Conservation (phyloP, 2,888 invertebrate genomes). For the Trachelus troglodyta region DNA sequence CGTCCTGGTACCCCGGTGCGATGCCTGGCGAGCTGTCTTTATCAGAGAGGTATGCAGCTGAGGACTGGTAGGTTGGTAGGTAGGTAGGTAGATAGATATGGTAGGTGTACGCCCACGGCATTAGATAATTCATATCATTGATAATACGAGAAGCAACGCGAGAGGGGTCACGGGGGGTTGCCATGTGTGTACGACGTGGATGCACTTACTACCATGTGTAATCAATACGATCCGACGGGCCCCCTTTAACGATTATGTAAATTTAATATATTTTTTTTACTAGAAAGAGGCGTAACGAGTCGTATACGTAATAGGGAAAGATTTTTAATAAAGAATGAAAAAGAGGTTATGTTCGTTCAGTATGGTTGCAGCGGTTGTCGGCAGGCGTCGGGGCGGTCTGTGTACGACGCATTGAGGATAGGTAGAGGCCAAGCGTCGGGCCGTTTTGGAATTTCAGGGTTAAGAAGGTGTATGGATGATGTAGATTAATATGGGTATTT, state of each 20-base stretch:
- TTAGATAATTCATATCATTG: slow-evolving; percentile 47
- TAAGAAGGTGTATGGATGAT: neutral
- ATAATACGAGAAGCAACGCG: slow-evolving; percentile 30
- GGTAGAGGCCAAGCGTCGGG: neutral
- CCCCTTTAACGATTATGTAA: neutral
- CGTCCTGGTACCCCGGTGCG: slow-evolving; percentile 28
- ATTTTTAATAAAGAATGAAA: neutral
- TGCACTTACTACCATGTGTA: neutral
- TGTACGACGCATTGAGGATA: neutral
- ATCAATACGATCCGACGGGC: neutral
- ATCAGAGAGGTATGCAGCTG: slow-evolving; percentile 13
- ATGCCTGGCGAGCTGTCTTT: slow-evolving; percentile 17
- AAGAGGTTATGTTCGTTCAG: neutral
- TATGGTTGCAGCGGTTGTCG: neutral
- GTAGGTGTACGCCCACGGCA: neutral
- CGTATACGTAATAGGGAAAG: neutral
- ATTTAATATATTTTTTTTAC: neutral
- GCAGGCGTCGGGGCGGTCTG: neutral
- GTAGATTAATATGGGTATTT: neutral
- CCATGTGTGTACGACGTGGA: neutral
- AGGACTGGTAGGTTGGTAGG: slow-evolving; percentile 19
- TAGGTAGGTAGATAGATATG: slow-evolving; percentile 10
- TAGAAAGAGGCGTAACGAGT: neutral
- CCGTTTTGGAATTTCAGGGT: neutral
- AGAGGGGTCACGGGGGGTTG: slow-evolving; percentile 6